phyloP scores from a whole-genome alignment of 2,888 invertebrate genomes.

The Machimus rusticus region DNA sequence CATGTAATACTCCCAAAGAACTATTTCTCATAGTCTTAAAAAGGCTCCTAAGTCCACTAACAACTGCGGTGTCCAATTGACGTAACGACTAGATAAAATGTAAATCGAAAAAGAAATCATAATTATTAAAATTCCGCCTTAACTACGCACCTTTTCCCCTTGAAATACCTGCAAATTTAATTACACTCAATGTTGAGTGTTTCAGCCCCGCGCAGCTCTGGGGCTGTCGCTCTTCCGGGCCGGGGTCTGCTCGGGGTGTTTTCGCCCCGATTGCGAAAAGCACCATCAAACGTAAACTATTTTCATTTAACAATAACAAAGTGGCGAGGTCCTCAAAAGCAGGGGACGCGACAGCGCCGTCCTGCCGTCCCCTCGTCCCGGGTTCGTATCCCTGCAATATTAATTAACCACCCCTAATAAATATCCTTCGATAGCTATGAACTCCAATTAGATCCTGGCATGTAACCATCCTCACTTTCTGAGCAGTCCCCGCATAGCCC shows the following conservation, averaged over 20 bases:
- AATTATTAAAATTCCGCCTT: background rate
- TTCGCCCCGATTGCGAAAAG: background rate
- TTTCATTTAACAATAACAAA: constrained; percentile 27
- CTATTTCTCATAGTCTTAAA: background rate
- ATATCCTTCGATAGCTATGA: constrained; percentile 39
- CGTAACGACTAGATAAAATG: background rate
- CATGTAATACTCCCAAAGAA: too few relatives aligned
- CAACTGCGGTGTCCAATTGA: background rate
- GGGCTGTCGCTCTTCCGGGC: background rate
- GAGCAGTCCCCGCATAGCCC: background rate
- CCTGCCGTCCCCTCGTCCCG: background rate
- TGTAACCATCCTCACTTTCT: constrained; percentile 33
- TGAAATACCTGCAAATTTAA: background rate
- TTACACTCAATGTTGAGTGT: background rate
- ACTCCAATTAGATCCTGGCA: constrained; percentile 37
- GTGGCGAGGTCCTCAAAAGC: background rate
- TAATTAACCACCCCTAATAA: constrained; percentile 38
- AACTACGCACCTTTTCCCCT: background rate
- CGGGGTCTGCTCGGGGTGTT: background rate
- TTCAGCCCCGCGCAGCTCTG: background rate
- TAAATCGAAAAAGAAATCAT: background rate
- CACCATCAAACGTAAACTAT: constrained; percentile 7
- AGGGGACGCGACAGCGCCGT: background rate
- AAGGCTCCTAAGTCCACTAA: background rate
- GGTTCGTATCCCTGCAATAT: constrained; percentile 24